phyloP scores from a whole-genome alignment of 2,888 invertebrate genomes.

The Osedax fenrisi region DNA sequence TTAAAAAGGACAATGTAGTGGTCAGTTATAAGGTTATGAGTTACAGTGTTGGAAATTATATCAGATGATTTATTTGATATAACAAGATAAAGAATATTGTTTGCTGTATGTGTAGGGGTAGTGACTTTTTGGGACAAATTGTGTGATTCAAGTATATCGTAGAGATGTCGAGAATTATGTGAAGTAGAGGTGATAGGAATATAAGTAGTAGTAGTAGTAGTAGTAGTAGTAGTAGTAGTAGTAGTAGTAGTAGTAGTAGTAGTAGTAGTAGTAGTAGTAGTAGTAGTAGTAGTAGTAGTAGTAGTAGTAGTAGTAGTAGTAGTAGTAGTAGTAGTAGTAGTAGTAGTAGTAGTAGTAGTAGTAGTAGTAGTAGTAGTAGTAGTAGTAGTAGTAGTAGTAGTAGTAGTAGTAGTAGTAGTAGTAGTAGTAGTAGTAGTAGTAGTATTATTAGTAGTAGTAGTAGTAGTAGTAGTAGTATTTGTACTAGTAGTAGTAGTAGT shows the following conservation, averaged over 20 bases:
- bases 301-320: background rate
- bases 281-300: background rate
- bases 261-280: background rate
- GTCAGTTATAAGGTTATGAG: too few species aligned
- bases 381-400: background rate
- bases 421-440: background rate
- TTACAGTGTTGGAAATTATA: too few species aligned
- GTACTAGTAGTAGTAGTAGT: background rate
- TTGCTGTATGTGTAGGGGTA: too few species aligned
- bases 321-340: background rate
- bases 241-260: background rate
- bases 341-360: background rate
- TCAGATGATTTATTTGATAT: too few species aligned
- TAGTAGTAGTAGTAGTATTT: background rate
- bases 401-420: background rate
- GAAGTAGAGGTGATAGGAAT: too few species aligned
- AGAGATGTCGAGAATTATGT: too few species aligned
- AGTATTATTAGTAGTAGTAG: background rate
- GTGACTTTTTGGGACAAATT: too few species aligned
- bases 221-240: background rate
- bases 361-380: background rate
- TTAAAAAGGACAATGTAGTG: too few species aligned
- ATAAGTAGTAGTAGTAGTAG: too few species aligned
- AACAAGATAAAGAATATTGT: too few species aligned
- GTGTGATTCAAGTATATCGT: too few species aligned